Base-by-base conservation (phyloP, 2,888 invertebrate genomes). In the Strigamia transsilvanica region DNA sequence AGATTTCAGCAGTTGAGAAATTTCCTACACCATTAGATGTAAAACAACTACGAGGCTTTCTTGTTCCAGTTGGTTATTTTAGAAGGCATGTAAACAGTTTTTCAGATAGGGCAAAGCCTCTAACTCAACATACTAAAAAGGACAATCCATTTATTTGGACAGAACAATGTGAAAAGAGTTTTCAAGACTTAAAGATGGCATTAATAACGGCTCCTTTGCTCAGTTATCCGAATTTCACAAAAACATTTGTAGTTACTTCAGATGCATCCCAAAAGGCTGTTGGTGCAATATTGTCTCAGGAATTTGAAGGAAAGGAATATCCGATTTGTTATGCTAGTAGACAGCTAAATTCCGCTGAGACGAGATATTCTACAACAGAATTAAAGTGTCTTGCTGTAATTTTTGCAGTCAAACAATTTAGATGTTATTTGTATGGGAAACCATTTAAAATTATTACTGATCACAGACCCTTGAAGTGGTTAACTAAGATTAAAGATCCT, bases 31-130 rank as follows among this genome's bases (percentile, higher is more conserved):
- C 82, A 0, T 2, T 1, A 0, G 15, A 5, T 12, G 13, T 41
- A 9, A 34, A 23, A 27, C n/a, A 34, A 10, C 23, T 82, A 1
- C 32, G 51, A 9, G 46, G 18, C 23, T 81, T 82, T 41, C 15
- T 81, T 0, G 81, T 81, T 0, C 23, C 79, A 10, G 61, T n/a
- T 21, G 78, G 79, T 9, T 82, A 81, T 38, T 82, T 46, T n/a
- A 27, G 81, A 12, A 2, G 78, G 0, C 61, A 56, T n/a, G 56
- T 82, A 18, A 2, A 32, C 1, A 27, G 9, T 1, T 82, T 77
- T 81, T 7, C 81, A 12, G 7, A 12, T 3, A 77, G 18, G 0
- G 78, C 81, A 0, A 2, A 32, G 0, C 51, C 81, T 0, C 18
- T 81, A 7, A 18, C 38, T 12, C 12, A 1, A 10, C n/a, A 81